A percentile compares a stretch with the other conserved stretches of the same genome.
Evolutionary conservation across 1,140 invertebrate genomes (phyloP).

Genomic region (Forficula auricularia): DNA sequence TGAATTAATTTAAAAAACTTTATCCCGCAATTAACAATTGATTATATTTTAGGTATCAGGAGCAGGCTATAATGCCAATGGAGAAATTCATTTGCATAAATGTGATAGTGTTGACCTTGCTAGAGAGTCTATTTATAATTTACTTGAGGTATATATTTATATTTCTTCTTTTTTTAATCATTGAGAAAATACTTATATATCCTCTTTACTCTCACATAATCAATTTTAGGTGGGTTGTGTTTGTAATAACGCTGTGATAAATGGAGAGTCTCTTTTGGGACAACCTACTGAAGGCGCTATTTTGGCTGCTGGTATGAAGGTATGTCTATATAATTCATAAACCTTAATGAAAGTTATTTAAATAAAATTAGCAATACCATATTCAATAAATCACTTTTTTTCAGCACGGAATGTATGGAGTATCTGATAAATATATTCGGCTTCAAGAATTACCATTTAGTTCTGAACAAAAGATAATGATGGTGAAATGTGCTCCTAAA

Average conservation of each 20-base stretch:
- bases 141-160: constrained; percentile 36
- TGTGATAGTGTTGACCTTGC: constrained; percentile 57
- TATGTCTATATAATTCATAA: constrained; percentile 18
- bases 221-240: constrained; percentile 63
- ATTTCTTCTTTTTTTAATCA: constrained; percentile 7
- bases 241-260: constrained; percentile 92
- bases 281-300: constrained; percentile 97
- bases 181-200: constrained; percentile 15
- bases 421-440: constrained; percentile 62
- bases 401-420: constrained; percentile 68
- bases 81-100: constrained; percentile 63
- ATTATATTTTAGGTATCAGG: constrained; percentile 41
- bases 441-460: constrained; percentile 92
- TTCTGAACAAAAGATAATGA: constrained; percentile 98
- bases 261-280: constrained; percentile 68
- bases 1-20: neutral
- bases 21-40: too few relatives aligned
- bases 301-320: constrained; percentile 77
- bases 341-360: too few relatives aligned
- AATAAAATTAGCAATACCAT: too few relatives aligned
- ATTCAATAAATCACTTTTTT: constrained; percentile 19
- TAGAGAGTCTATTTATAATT: constrained; percentile 46
- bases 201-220: too few relatives aligned
- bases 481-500: constrained; percentile 77
- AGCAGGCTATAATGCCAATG: constrained; percentile 77